These are phyloP conservation scores for Cataglyphis hispanica DNA, from an alignment of 1,140 invertebrate genomes.

Conservation along the genomic window DNA sequence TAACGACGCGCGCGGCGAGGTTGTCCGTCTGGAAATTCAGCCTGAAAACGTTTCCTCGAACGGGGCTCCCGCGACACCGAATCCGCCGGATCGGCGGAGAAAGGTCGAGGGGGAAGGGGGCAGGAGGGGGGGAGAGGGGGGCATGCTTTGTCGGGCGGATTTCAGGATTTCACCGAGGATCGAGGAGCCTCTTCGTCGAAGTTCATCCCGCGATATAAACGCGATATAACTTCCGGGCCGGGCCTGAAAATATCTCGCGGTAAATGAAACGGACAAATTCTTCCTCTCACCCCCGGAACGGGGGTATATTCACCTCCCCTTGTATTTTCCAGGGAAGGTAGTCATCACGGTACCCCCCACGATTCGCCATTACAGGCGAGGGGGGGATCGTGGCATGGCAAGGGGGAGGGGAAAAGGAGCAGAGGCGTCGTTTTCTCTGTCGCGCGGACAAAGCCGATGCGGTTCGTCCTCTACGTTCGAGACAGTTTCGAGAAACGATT, in stretches of 20 bases:
- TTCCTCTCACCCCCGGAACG: slow-evolving; percentile 54
- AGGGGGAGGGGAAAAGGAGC: neutral
- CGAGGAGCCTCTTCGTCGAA: slow-evolving; percentile 59
- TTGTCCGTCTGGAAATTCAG: slow-evolving; percentile 59
- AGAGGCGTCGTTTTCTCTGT: slow-evolving; percentile 32
- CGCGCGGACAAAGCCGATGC: slow-evolving; percentile 56
- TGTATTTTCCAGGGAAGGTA: neutral
- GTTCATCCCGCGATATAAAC: slow-evolving; percentile 78
- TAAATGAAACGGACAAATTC: slow-evolving; percentile 78
- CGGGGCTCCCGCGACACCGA: slow-evolving; percentile 10
- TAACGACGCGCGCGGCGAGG: slow-evolving; percentile 49
- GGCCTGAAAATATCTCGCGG: slow-evolving; percentile 73
- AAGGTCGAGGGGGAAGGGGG: neutral
- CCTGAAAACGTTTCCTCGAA: slow-evolving; percentile 64
- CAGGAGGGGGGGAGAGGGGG: too few species aligned
- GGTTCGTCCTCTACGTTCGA: slow-evolving; percentile 55
- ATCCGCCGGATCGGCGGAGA: neutral
- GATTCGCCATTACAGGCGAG: slow-evolving; percentile 38
- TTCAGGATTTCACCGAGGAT: neutral
- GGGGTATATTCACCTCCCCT: slow-evolving; percentile 41
- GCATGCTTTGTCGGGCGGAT: slow-evolving; percentile 22
- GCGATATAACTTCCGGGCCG: slow-evolving; percentile 76
- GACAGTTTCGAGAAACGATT: slow-evolving; percentile 63
- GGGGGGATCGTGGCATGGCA: neutral
- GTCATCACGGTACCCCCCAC: neutral